Percentiles rank a stretch among this genome's conserved stretches.
These are phyloP conservation scores for Entomyzon cyanotis DNA, from an alignment of 2,113 vertebrate species.

Conservation along the genomic window DNA sequence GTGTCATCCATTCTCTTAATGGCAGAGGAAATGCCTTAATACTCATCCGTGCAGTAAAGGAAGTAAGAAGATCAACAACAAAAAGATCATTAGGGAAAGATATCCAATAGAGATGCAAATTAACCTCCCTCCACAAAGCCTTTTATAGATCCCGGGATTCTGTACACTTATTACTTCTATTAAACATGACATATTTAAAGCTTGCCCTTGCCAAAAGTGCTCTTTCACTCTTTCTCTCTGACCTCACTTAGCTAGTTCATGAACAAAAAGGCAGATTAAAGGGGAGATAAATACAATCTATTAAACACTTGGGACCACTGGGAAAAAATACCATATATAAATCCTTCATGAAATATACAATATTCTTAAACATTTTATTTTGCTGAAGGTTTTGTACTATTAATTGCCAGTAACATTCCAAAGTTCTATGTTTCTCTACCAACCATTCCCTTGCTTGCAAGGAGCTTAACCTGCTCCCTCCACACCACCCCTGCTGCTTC, in stretches of 20 bases:
- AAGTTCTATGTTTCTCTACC: neutral
- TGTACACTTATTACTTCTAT: conserved; percentile 30
- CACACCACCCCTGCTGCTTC: neutral
- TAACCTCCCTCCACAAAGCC: neutral
- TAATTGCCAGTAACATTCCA: neutral
- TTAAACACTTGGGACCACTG: neutral
- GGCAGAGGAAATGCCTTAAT: neutral
- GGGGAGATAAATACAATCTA: neutral
- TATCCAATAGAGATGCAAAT: conserved; percentile 33
- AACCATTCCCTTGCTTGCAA: neutral
- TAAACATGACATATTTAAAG: conserved; percentile 34
- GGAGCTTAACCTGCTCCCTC: neutral
- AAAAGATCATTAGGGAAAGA: conserved; percentile 10
- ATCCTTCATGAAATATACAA: neutral
- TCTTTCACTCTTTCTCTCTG: conserved; percentile 18
- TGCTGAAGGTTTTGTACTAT: neutral
- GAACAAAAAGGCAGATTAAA: conserved; percentile 24
- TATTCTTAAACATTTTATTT: neutral
- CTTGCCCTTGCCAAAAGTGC: conserved; percentile 28
- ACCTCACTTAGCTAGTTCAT: conserved; percentile 8
- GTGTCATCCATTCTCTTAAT: neutral
- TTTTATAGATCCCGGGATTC: conserved; percentile 14
- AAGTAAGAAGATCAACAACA: conserved; percentile 7
- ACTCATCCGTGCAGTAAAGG: neutral
- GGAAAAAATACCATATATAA: neutral